Evolutionary conservation across 2,113 vertebrate species (phyloP), one percentile per base, ranked within the genome.

Genomic region (Gobius niger): DNA sequence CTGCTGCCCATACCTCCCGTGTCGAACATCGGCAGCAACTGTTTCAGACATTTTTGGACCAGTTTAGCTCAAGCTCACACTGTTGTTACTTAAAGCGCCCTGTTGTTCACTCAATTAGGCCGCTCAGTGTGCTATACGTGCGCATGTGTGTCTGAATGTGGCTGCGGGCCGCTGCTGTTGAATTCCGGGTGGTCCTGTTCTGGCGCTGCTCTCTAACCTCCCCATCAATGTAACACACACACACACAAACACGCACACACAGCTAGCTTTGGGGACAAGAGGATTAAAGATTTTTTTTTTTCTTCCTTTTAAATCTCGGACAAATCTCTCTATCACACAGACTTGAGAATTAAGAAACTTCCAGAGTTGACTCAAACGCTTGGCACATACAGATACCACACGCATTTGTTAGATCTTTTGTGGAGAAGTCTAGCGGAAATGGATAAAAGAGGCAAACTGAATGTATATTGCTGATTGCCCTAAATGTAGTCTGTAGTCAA

Each of bases 181-280:
- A 90, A 89, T 90, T 89, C 89, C 76, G 87, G 89, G 89, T 88
- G 89, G 89, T 90, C 89, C 84, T 88, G 87, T 87, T 87, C 85
- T 90, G 89, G 89, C 89, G 82, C 74, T 89, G 87, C 87, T 90
- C 87, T 89, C 87, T 89, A 90, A 90, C 87, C 89, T 88, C 87
- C 88, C 85, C 84, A 88, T 89, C 87, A 90, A 88, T 89, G 84
- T 88, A 82, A 82, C 86, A 77, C 82, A 82, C 76, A 69, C 59
- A 14, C 62, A 69, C 59, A n/a, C 62, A 51, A 46, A 67, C 62
- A 54, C 56, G 53, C 50, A 47, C 59, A 68, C 62, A n/a, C 9
- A 70, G 76, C 82, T 74, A 81, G 81, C 84, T 88, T 85, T 81
- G 81, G 83, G 78, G 85, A 90, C 78, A 87, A 88, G 75, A 75